Conservation (phyloP, 2,797 vertebrate genomes). For the Chaetodon trifasciatus region DNA sequence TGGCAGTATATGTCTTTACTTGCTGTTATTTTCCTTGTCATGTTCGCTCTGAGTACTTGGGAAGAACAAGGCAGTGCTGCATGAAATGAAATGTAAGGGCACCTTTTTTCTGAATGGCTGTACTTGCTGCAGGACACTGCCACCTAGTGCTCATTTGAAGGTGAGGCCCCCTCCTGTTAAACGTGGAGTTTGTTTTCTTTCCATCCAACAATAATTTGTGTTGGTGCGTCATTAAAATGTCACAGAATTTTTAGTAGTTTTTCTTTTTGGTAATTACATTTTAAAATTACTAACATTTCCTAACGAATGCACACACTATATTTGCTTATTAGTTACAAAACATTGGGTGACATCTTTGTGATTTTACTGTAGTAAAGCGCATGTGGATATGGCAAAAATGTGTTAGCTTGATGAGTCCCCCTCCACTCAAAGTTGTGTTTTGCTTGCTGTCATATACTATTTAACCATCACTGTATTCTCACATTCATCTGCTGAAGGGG, state of each 20-base stretch:
- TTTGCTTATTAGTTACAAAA: conserved; percentile 4
- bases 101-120: conserved; percentile 64
- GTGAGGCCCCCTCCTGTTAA: neutral
- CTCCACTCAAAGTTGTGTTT: neutral
- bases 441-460: neutral
- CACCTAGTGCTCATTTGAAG: conserved; percentile 66
- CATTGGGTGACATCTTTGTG: neutral
- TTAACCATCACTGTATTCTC: neutral
- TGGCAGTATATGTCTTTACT: conserved; percentile 20
- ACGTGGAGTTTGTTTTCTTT: neutral
- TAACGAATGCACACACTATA: neutral
- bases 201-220: neutral
- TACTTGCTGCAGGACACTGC: conserved; percentile 66
- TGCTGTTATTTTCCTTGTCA: conserved; percentile 52
- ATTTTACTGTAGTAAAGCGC: neutral
- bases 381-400: neutral
- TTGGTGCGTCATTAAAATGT: neutral
- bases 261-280: neutral
- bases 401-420: neutral
- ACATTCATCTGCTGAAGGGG: neutral
- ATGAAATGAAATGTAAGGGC: conserved; percentile 58
- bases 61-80: conserved; percentile 45
- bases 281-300: neutral
- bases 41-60: conserved; percentile 31
- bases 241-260: neutral